Evolutionary conservation across 2,797 vertebrate species (phyloP).

Genomic region (Pempheris klunzingeri): DNA sequence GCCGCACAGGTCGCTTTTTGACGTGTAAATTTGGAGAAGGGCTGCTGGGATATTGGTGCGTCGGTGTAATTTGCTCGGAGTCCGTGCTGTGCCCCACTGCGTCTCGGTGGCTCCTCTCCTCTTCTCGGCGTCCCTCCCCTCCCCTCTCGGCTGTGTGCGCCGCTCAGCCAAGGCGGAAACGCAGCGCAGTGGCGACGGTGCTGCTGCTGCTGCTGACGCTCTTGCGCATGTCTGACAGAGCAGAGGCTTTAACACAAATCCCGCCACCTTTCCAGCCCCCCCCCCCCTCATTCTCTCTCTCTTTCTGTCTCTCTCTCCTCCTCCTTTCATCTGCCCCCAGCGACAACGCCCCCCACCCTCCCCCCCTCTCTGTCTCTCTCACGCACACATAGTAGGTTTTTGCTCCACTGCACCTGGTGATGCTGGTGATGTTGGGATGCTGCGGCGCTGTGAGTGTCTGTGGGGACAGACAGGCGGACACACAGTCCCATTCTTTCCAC

Average conservation of each 20-base stretch:
- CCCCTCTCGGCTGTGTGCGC: constrained; percentile 70
- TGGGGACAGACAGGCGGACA: constrained; percentile 52
- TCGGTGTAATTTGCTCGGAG: constrained; percentile 71
- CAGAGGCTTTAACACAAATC: constrained; percentile 68
- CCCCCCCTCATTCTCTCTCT: constrained; percentile 16
- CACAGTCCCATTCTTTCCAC: constrained; percentile 34
- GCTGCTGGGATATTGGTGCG: constrained; percentile 53
- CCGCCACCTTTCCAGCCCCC: constrained; percentile 59
- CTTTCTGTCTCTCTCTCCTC: constrained; percentile 20
- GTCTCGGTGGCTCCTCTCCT: constrained; percentile 71
- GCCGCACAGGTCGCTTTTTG: constrained; percentile 54
- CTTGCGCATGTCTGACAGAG: constrained; percentile 85
- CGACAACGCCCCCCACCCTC: constrained; percentile 49
- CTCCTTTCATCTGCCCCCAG: constrained; percentile 55
- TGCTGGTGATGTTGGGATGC: constrained; percentile 66
- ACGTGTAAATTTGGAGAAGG: constrained; percentile 30
- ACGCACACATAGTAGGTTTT: constrained; percentile 64
- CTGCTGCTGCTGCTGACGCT: constrained; percentile 72
- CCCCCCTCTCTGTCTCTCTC: constrained; percentile 19
- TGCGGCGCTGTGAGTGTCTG: constrained; percentile 51
- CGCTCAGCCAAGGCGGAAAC: constrained; percentile 84
- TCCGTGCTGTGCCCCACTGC: constrained; percentile 81
- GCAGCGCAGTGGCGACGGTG: constrained; percentile 71
- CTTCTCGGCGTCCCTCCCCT: constrained; percentile 68
- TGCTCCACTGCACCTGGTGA: constrained; percentile 82